These are phyloP conservation scores for Chelon auratus DNA, from an alignment of 2,797 vertebrate species.

Conservation along the genomic window DNA sequence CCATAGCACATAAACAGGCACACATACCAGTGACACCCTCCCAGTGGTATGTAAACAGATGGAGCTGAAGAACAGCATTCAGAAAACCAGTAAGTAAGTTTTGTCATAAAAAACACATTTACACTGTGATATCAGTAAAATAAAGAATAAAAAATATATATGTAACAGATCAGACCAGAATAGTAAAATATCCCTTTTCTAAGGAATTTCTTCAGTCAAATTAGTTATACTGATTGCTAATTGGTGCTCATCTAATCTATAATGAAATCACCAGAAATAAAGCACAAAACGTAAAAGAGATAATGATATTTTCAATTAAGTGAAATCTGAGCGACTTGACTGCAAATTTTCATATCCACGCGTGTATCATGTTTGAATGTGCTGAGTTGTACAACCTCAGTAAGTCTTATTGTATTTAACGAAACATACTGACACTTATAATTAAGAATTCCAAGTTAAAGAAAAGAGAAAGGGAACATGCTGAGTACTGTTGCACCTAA, in stretches of 20 bases:
- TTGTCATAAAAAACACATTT: conserved; percentile 10
- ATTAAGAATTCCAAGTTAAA: no score
- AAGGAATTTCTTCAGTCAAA: neutral
- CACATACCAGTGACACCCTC: conserved; percentile 25
- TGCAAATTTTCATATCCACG: neutral
- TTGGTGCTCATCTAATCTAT: conserved; percentile 24
- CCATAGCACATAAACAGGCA: conserved; percentile 53
- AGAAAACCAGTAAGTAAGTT: conserved; percentile 29
- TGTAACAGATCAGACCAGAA: neutral
- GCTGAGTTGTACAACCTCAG: neutral
- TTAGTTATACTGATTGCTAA: conserved; percentile 27
- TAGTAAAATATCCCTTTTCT: neutral
- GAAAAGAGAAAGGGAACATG: neutral
- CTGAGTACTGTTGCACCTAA: neutral
- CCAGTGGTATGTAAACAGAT: conserved; percentile 66
- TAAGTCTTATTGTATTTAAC: no score
- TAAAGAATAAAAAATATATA: neutral
- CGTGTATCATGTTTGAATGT: neutral
- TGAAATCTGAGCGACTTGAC: neutral
- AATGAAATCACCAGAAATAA: conserved; percentile 23
- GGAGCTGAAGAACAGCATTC: conserved; percentile 37
- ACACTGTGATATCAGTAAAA: neutral
- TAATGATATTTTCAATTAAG: conserved; percentile 15
- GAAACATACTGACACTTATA: no score
- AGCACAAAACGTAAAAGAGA: conserved; percentile 1